These are phyloP conservation scores for Gallinago stenura DNA, from an alignment of 2,797 vertebrate genomes.

Conservation along the genomic window DNA sequence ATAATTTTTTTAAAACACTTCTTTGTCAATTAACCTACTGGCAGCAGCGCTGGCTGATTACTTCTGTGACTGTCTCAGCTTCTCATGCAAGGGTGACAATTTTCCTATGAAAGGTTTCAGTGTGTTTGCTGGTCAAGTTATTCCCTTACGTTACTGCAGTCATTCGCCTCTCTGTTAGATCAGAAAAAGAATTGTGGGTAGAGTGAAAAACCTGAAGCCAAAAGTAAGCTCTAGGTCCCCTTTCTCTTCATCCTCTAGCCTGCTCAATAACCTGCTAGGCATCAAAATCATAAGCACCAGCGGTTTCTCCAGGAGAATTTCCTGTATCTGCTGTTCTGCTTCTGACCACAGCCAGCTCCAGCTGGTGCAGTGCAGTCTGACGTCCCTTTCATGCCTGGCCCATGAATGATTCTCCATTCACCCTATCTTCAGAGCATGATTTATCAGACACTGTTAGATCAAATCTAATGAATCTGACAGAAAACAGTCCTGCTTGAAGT, in stretches of 20 bases:
- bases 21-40: background rate
- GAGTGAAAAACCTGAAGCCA: background rate
- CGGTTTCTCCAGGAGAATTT: background rate
- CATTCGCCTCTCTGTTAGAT: background rate
- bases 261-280: background rate
- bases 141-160: background rate
- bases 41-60: background rate
- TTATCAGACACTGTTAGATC: background rate
- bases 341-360: background rate
- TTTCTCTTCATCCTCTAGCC: background rate
- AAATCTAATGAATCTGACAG: background rate
- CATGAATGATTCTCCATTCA: background rate
- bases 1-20: slow-evolving; percentile 2
- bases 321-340: background rate
- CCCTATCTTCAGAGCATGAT: background rate
- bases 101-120: background rate
- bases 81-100: background rate
- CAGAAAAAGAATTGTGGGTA: background rate
- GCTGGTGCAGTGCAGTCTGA: background rate
- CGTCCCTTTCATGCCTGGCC: background rate
- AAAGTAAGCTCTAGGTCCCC: background rate
- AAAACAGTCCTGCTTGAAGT: background rate
- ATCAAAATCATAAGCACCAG: background rate
- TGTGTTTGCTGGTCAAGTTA: background rate
- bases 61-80: background rate